Evolutionary conservation across 2,797 vertebrate genomes (phyloP), one percentile per base, ranked within the genome.

Genomic region (Aldrovandia affinis): DNA sequence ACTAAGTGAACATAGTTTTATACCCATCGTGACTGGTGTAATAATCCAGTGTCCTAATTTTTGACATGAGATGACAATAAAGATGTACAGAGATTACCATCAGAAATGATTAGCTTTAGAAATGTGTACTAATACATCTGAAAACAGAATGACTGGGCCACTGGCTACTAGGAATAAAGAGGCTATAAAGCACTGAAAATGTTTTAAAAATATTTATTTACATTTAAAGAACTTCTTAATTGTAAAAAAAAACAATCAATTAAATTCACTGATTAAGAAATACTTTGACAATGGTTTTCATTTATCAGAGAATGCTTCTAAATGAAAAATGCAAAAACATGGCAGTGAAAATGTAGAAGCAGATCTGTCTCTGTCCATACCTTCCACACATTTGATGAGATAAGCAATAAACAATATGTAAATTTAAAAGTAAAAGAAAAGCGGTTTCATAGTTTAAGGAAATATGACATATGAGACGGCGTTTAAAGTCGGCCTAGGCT

Each of bases 161-260:
- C n/a, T 10, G 25, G 22, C 42, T 18, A 50, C 39, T 28, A 39
- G 36, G 14, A 73, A 89, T 54, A 54, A 78, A 86, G 59, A 84
- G 80, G 83, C 83, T 84, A 85, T 89, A 88, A 91, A 70, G 89
- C 10, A 61, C 77, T 83, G 92, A 81, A 88, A 85, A 89, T 87
- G 86, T 92, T 92, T 93, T 44, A 93, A n/a, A 94, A 93, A 93
- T 89, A 91, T 89, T 95, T 96, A 95, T 95, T 95, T 94, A 95
- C 93, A 94, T 88, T 88, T 82, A 79, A 85, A 83, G 83, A 87
- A 61, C 70, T 81, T 85, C 80, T 81, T 50, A 81, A 73, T 84
- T 73, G 63, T 81, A 84, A 65, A 79, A 84, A 83, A 83, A 79
- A 70, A 80, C 7, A 54, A 52, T 33, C 25, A 54, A 63, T 44